Evolutionary conservation across 1,140 invertebrate genomes (phyloP), one percentile per base, ranked within the genome.

Genomic region (Delia radicum): DNA sequence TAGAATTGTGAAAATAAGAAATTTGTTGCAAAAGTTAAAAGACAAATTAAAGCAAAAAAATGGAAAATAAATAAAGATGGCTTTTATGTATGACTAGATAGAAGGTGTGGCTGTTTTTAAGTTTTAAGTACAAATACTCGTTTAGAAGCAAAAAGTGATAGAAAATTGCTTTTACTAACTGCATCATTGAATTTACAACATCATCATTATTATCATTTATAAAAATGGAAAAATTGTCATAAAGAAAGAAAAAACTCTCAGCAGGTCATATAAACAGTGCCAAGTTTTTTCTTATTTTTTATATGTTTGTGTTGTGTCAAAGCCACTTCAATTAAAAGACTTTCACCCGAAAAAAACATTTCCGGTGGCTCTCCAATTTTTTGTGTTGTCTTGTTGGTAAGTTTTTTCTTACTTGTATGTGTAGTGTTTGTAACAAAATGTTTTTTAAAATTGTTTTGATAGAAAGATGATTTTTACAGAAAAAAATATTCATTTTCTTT

Each of bases 321-420:
- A 42, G 69, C n/a, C 69, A 72, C 69, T 72, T 72, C 69, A 72
- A 72, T 72, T 72, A 72, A 72, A 72, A 72, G 69, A 72, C 33
- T 72, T 72, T 42, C 42, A 42, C 69, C 33, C 33, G 18, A 72
- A 8, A 8, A 31, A 67, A 72, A 72, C 33, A 46, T 27, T 72
- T 72, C 69, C 69, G 69, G 28, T 46, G 31, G 33, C 24, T 31
- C 28, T 67, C 18, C 3, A 67, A 18, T 29, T 28, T 31, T 67
- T 29, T 29, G 4, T 48, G 13, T n/a, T 48, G 4, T 48, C 42
- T 48, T 15, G 8, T 37, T 37, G 8, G 1, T 13, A 37, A 37
- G 8, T 10, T 37, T 37, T 37, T 37, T 37, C 13, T 37, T 37
- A 10, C 3, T 37, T n/a, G n/a, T n/a, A n/a, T n/a, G n/a, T n/a